Evolutionary conservation across 2,797 vertebrate genomes (phyloP).

Genomic region (Aulostomus chinensis): DNA sequence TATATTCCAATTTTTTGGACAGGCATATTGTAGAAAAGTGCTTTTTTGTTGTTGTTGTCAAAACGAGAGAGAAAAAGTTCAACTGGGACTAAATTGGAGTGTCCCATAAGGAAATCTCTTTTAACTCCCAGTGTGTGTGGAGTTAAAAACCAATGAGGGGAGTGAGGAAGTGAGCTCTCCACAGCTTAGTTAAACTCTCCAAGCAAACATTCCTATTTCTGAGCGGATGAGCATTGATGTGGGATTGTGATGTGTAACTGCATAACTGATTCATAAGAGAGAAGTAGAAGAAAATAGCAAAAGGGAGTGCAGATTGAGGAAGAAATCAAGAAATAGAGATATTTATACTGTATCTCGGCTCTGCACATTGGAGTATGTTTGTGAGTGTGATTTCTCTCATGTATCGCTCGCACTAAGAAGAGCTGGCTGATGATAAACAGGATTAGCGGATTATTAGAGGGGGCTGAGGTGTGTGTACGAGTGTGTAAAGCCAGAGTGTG

Average conservation of each 20-base stretch:
- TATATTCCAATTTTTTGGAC: conserved; percentile 66
- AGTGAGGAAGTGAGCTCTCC: conserved; percentile 42
- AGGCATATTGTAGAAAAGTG: conserved; percentile 38
- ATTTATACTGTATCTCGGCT: conserved; percentile 72
- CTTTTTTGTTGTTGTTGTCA: conserved; percentile 21
- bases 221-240: conserved; percentile 69
- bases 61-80: conserved; percentile 31
- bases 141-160: conserved; percentile 43
- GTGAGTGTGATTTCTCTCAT: conserved; percentile 74
- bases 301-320: conserved; percentile 56
- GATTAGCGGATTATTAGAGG: conserved; percentile 80
- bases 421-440: conserved; percentile 80
- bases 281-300: conserved; percentile 30
- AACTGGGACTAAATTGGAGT: conserved; percentile 34
- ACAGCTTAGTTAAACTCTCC: conserved; percentile 69
- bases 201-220: conserved; percentile 52
- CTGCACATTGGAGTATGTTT: conserved; percentile 75
- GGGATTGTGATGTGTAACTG: conserved; percentile 72
- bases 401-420: conserved; percentile 69
- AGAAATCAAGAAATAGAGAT: conserved; percentile 71
- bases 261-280: conserved; percentile 65
- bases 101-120: conserved; percentile 44
- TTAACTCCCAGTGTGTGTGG: not conserved
- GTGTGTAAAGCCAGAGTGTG: conserved; percentile 34
- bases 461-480: conserved; percentile 66